Percentiles rank a stretch among this genome's conserved stretches.
Evolutionary conservation across 2,797 vertebrate species (phyloP).

Genomic region (Lepilemur septentrionalis): DNA sequence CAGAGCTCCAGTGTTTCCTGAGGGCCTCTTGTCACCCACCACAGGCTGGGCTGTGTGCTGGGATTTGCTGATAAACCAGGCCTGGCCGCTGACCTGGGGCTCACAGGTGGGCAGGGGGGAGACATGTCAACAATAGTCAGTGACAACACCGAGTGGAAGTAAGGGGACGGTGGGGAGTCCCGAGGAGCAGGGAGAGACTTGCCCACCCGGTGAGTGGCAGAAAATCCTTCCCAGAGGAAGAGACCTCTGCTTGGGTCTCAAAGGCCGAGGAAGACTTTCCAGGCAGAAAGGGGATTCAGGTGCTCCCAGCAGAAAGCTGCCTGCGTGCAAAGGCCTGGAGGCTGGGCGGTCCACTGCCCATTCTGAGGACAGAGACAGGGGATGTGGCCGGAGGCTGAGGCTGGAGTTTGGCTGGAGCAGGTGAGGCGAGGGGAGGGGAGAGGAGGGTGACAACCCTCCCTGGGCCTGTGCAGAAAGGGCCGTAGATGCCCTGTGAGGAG

Average conservation of each 20-base stretch:
- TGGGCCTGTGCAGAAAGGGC: neutral
- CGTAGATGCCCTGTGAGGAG: neutral
- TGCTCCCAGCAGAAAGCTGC: neutral
- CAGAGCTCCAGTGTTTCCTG: neutral
- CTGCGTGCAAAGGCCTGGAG: neutral
- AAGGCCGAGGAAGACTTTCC: neutral
- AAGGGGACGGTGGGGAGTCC: accelerated
- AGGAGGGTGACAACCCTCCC: neutral
- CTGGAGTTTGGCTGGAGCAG: neutral
- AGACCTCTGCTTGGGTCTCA: neutral
- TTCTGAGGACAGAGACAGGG: neutral
- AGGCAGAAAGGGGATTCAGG: neutral
- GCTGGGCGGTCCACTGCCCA: neutral
- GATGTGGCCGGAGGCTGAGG: neutral
- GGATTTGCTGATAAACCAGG: too few relatives aligned
- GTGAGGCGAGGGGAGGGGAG: neutral
- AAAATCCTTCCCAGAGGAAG: neutral
- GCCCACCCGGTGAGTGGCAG: neutral
- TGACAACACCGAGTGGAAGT: neutral
- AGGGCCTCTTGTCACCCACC: neutral
- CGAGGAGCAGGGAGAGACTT: neutral
- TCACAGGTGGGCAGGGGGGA: neutral
- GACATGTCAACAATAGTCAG: neutral
- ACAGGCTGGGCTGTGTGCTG: neutral
- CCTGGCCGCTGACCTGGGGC: neutral